Percentiles rank a stretch among this genome's conserved stretches.
These are phyloP conservation scores for Upupa epops DNA, from an alignment of 2,113 vertebrate species.

Conservation along the genomic window DNA sequence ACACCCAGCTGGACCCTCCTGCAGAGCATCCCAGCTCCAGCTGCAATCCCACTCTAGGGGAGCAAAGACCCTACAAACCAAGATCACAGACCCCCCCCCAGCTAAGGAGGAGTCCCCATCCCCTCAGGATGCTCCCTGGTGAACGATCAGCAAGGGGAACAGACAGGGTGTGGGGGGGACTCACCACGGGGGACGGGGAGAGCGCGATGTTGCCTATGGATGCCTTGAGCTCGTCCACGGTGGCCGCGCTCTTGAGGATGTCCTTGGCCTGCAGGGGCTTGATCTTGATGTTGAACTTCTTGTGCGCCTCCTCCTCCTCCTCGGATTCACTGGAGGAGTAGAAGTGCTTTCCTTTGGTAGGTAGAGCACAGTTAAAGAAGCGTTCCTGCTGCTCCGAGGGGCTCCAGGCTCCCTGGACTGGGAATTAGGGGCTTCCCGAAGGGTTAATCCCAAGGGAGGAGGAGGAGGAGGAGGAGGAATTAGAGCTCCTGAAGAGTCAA, in stretches of 20 bases:
- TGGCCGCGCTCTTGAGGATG: slow-evolving; percentile 82
- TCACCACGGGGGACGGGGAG: slow-evolving; percentile 94
- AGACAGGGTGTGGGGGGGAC: not conserved
- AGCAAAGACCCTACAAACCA: accelerated
- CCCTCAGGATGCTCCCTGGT: accelerated
- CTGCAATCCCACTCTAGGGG: no score
- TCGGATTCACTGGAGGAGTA: slow-evolving; percentile 97
- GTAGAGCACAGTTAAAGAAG: slow-evolving; percentile 85
- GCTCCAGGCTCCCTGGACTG: not conserved
- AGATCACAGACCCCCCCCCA: accelerated
- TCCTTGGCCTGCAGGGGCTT: slow-evolving; percentile 90
- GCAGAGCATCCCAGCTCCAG: accelerated
- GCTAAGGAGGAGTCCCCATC: accelerated
- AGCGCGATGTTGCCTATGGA: slow-evolving; percentile 93
- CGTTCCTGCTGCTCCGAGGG: not conserved
- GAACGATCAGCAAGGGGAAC: accelerated
- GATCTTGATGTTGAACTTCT: slow-evolving; percentile 97
- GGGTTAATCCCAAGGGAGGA: not conserved
- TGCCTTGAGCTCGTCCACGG: slow-evolving; percentile 92
- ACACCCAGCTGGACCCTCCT: accelerated
- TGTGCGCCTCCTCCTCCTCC: slow-evolving; percentile 92
- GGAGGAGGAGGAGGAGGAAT: accelerated
- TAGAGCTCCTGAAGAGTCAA: accelerated
- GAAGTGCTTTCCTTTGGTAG: slow-evolving; percentile 91
- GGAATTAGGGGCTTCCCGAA: accelerated